Conservation (phyloP, 92 coral and sea anemone genomes). For the Desmophyllum pertusum region DNA sequence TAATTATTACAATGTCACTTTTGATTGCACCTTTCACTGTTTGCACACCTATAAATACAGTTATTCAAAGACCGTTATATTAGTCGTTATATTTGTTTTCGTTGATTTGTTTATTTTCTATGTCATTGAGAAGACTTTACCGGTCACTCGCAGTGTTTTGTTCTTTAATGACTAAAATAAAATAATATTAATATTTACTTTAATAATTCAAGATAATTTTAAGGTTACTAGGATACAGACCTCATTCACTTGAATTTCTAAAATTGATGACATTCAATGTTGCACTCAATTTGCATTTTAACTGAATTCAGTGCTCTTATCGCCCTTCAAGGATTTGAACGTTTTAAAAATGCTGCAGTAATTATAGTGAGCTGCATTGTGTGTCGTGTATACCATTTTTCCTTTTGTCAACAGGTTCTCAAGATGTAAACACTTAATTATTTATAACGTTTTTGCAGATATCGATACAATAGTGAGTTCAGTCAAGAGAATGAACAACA, state of each 20-base stretch:
- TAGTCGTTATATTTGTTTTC: background rate
- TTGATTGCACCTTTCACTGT: background rate
- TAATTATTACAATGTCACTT: background rate
- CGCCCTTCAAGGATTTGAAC: background rate
- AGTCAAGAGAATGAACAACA: background rate
- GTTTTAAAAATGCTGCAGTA: background rate
- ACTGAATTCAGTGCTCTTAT: background rate
- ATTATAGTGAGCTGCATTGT: background rate
- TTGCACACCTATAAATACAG: background rate
- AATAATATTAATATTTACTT: background rate
- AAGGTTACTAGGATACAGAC: background rate
- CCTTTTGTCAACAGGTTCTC: too few species aligned
- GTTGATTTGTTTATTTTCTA: background rate
- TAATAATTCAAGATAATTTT: background rate
- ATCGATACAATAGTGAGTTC: background rate
- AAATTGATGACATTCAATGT: background rate
- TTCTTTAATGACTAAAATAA: background rate
- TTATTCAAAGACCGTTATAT: background rate
- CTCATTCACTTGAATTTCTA: background rate
- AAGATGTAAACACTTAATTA: constrained; percentile 3
- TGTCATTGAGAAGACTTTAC: background rate
- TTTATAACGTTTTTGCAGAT: constrained; percentile 10
- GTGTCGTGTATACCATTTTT: background rate
- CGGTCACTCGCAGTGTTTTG: background rate
- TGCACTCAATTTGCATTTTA: background rate